Percentiles rank a stretch among this genome's conserved stretches.
Evolutionary conservation across 2,888 invertebrate genomes (phyloP).

Genomic region (Chelonus formosanus): DNA sequence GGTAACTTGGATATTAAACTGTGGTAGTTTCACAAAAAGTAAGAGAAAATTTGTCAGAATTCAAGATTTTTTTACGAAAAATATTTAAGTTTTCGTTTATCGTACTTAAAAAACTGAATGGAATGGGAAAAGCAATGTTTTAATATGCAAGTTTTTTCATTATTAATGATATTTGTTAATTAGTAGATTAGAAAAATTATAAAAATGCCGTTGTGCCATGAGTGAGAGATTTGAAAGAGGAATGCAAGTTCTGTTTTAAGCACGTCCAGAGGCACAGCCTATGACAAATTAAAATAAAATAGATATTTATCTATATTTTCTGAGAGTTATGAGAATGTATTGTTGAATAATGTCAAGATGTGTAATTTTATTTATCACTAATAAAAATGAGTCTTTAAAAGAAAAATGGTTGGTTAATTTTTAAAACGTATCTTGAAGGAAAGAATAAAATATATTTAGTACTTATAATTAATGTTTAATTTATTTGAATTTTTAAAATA

Average conservation of each 20-base stretch:
- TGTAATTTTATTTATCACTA: slow-evolving; percentile 66
- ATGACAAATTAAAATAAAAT: not conserved
- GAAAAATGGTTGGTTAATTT: slow-evolving; percentile 9
- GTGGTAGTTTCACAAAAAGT: not conserved
- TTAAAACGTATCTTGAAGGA: not conserved
- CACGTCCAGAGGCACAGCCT: slow-evolving; percentile 34
- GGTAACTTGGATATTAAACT: not conserved
- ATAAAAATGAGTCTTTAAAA: slow-evolving; percentile 52
- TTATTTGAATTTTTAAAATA: slow-evolving; percentile 60
- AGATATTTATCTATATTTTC: slow-evolving; percentile 61
- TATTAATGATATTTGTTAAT: not conserved
- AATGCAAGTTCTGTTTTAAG: slow-evolving; percentile 28
- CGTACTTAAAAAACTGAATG: not conserved
- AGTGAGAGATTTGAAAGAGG: slow-evolving; percentile 3
- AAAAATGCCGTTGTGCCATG: not conserved
- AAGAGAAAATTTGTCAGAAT: not conserved
- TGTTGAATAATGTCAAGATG: slow-evolving; percentile 63
- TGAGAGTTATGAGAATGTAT: slow-evolving; percentile 60
- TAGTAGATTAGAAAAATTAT: slow-evolving; percentile 4
- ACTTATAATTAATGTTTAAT: slow-evolving; percentile 47
- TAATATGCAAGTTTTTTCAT: no score
- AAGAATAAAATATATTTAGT: slow-evolving; percentile 12
- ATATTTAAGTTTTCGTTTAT: not conserved
- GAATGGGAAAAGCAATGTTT: no score
- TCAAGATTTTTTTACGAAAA: not conserved